A percentile compares a stretch with the other conserved stretches of the same genome.
These are phyloP conservation scores for Oryzias melastigma DNA, from an alignment of 2,113 vertebrate genomes.

Conservation along the genomic window DNA sequence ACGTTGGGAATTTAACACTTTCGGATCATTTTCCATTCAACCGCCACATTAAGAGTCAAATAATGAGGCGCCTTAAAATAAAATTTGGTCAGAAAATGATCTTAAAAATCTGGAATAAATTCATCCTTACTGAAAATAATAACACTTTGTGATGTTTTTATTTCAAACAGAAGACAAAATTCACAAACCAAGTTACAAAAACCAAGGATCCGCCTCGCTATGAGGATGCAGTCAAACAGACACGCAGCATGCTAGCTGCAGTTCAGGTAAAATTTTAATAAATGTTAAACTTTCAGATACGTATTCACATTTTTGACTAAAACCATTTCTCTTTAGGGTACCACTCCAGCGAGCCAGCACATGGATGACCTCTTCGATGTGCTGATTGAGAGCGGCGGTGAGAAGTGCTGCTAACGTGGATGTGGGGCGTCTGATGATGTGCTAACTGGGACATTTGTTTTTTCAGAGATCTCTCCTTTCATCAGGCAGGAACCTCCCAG, in stretches of 20 bases:
- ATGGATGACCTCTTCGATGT: constrained; percentile 99
- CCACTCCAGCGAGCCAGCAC: constrained; percentile 89
- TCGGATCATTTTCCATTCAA: too few species aligned
- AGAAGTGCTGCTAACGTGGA: constrained; percentile 22
- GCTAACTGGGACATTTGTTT: constrained; percentile 19
- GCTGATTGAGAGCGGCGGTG: constrained; percentile 96
- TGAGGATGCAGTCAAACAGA: constrained; percentile 96
- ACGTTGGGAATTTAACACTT: too few species aligned
- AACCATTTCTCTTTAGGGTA: constrained; percentile 70
- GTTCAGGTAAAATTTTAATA: constrained; percentile 77
- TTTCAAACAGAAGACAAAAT: constrained; percentile 74
- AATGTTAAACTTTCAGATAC: not conserved
- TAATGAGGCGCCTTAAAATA: too few species aligned
- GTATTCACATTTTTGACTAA: not conserved
- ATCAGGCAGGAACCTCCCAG: constrained; percentile 85
- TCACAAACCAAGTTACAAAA: constrained; percentile 75
- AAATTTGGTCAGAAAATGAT: too few species aligned
- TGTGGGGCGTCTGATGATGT: not conserved
- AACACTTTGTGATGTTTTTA: not conserved
- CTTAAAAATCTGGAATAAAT: too few species aligned
- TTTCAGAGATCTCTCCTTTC: constrained; percentile 90
- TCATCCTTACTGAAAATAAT: too few species aligned
- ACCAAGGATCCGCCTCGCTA: constrained; percentile 93
- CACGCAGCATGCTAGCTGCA: constrained; percentile 75
- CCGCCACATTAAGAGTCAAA: too few species aligned